phyloP scores from a whole-genome alignment of 2,888 invertebrate genomes.

The Helobdella robusta region DNA sequence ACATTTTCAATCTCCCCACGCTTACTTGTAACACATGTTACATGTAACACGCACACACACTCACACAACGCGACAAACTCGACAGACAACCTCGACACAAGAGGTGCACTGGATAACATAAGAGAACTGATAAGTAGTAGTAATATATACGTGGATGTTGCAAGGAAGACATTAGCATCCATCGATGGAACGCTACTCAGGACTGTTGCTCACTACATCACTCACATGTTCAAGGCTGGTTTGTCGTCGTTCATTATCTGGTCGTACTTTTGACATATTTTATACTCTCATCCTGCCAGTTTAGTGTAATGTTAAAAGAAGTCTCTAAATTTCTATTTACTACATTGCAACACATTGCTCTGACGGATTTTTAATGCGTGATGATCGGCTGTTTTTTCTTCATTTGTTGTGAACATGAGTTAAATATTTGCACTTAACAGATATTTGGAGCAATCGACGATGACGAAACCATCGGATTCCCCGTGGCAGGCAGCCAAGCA shows the following conservation, averaged over 20 bases:
- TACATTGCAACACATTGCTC: no score
- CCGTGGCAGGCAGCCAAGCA: constrained; percentile 30
- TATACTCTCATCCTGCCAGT: no score
- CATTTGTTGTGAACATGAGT: no score
- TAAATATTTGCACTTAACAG: no score
- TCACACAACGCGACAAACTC: no score
- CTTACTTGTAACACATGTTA: background rate
- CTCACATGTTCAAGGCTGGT: constrained; percentile 52
- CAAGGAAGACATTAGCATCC: constrained; percentile 47
- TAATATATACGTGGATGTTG: constrained; percentile 72
- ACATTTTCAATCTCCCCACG: background rate
- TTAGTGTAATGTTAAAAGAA: no score
- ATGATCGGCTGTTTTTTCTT: no score
- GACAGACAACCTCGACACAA: constrained; percentile 79
- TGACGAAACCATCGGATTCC: constrained; percentile 42
- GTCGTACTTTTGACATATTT: no score
- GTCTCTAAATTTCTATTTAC: no score
- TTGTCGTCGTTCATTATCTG: no score
- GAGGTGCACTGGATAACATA: constrained; percentile 70
- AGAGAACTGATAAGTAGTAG: constrained; percentile 74
- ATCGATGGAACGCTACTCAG: constrained; percentile 63
- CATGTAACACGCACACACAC: background rate
- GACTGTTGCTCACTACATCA: constrained; percentile 71
- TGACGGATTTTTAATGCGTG: no score
- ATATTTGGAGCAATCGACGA: constrained; percentile 49